Conservation (phyloP, 2,113 vertebrate genomes). For the Globicephala melas region DNA sequence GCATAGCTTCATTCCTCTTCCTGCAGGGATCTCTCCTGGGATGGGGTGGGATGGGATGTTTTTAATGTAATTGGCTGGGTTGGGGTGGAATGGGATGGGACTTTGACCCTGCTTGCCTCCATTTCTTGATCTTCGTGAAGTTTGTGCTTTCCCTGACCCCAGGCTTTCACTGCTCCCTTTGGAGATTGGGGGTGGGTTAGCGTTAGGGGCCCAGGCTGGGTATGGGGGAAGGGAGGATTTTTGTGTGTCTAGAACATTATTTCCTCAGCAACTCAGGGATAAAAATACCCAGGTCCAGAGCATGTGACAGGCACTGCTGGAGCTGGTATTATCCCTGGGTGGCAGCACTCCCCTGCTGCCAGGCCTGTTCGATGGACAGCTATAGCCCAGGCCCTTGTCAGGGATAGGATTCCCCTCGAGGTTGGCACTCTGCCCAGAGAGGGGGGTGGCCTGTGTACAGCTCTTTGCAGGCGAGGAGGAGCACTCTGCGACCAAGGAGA, state of each 20-base stretch:
- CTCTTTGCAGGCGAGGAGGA: slow-evolving; percentile 38
- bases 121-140: background rate
- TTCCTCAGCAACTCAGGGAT: slow-evolving; percentile 78
- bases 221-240: slow-evolving; percentile 67
- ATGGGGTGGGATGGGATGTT: background rate
- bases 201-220: slow-evolving; percentile 8
- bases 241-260: slow-evolving; percentile 72
- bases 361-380: slow-evolving; percentile 56
- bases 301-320: slow-evolving; percentile 80
- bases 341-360: slow-evolving; percentile 19
- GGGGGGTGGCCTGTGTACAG: slow-evolving; percentile 61
- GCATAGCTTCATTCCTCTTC: background rate
- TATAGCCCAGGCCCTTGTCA: slow-evolving; percentile 46
- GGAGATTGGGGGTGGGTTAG: background rate
- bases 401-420: slow-evolving; percentile 75
- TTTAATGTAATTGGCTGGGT: background rate
- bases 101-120: background rate
- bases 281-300: slow-evolving; percentile 79
- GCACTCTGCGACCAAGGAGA: slow-evolving; percentile 52
- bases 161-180: background rate
- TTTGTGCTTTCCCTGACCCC: background rate
- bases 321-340: slow-evolving; percentile 64
- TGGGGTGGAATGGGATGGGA: background rate
- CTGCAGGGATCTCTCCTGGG: background rate
- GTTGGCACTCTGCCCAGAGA: slow-evolving; percentile 64